Base-by-base conservation (phyloP, 2,797 vertebrate genomes). In the Siniperca undulata region DNA sequence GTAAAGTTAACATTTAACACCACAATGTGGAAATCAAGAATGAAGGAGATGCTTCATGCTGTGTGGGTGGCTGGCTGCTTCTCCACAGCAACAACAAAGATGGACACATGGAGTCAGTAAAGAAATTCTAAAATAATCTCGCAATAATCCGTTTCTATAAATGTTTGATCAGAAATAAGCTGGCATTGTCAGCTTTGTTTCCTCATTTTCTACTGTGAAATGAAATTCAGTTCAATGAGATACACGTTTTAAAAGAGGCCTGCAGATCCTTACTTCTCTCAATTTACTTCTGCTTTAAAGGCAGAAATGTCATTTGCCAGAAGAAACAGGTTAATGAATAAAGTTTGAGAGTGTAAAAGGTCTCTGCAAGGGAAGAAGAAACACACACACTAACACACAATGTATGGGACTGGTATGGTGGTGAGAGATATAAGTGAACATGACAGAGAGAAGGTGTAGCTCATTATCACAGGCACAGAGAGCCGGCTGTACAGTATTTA, bases 391-490 rank as follows among this genome's bases (percentile, higher is more conserved):
- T n/a, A 20, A 13, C n/a, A 46, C 52, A n/a, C 27, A 42, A 20
- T 24, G 44, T 52, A 61, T 68, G 44, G 68, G n/a, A 46, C 40
- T 36, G 66, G 22, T 34, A 16, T 46, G 61, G 80, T 73, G 86
- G 64, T 6, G 13, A 67, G n/a, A 72, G 61, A 80, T 59, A 42
- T 79, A 62, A 85, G 61, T 50, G 76, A 82, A 85, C 81, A 74
- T 61, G 82, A 80, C 82, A 78, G 75, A 80, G 16, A 67, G 82
- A 82, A 46, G 78, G 73, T 90, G 74, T 80, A 81, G 74, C 82
- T 90, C 83, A 86, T 88, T 88, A 85, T 78, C 77, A 60, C 79
- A 64, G 60, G 9, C 74, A 48, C 30, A 77, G 71, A 50, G 34
- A 7, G 52, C 40, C 1, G 27, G 7, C 78, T 58, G 73, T n/a